These are phyloP conservation scores for Drosophila ironensis DNA, from an alignment of 1,140 invertebrate species.

Conservation along the genomic window DNA sequence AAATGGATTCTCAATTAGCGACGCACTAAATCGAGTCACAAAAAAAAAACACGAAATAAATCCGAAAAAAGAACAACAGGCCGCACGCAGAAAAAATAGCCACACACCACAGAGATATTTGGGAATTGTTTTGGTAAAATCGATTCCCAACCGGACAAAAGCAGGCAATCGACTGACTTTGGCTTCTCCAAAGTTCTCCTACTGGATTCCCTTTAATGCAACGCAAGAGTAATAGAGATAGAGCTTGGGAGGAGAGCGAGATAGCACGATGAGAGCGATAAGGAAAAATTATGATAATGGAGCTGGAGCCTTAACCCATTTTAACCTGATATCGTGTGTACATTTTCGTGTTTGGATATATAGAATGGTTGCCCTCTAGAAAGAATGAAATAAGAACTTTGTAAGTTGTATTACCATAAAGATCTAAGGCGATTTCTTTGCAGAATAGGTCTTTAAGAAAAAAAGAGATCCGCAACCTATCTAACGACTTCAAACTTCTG, in stretches of 20 bases:
- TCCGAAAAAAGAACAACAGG: neutral
- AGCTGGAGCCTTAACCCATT: conserved; percentile 29
- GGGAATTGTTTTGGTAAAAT: neutral
- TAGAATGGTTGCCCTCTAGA: too few species aligned
- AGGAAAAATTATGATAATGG: conserved; percentile 6
- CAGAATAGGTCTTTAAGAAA: too few species aligned
- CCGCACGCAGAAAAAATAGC: neutral
- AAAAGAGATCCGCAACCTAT: too few species aligned
- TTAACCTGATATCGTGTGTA: too few species aligned
- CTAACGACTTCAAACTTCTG: too few species aligned
- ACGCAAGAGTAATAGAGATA: neutral
- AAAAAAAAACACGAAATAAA: neutral
- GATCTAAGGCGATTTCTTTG: too few species aligned
- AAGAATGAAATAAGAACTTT: too few species aligned
- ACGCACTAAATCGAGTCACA: conserved; percentile 20
- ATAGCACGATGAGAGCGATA: conserved; percentile 29
- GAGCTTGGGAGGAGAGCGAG: neutral
- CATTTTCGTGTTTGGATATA: neutral
- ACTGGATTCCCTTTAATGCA: conserved; percentile 6
- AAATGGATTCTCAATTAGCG: conserved; percentile 65
- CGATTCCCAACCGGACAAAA: conserved; percentile 6
- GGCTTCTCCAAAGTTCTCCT: neutral
- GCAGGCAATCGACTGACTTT: conserved; percentile 38
- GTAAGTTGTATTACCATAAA: too few species aligned
- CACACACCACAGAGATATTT: too few species aligned